Conservation (phyloP, 2,113 vertebrate species). For the Heloderma charlesbogerti region DNA sequence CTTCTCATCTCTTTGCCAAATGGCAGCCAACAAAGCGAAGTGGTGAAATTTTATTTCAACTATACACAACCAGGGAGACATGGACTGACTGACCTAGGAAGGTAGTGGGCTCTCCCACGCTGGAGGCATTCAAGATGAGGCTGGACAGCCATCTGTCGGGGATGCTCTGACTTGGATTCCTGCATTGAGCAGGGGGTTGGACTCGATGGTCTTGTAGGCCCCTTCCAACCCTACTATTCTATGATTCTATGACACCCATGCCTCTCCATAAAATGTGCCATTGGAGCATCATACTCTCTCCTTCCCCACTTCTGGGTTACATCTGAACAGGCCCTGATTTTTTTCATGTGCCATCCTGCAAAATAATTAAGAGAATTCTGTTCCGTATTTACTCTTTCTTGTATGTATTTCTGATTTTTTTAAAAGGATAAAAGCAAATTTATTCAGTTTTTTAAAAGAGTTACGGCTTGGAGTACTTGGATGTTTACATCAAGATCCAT, state of each 20-base stretch:
- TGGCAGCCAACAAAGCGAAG: background rate
- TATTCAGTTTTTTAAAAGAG: background rate
- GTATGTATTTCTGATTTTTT: background rate
- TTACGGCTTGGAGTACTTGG: background rate
- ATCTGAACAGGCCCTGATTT: background rate
- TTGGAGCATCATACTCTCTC: background rate
- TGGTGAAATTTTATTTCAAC: background rate
- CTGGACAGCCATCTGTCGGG: too few species aligned
- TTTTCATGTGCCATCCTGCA: too few species aligned
- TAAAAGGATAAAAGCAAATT: background rate
- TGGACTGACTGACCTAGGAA: background rate
- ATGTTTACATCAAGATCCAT: background rate
- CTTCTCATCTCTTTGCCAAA: background rate
- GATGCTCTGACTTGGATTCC: too few species aligned
- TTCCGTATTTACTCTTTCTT: background rate
- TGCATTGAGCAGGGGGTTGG: too few species aligned
- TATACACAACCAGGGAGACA: background rate
- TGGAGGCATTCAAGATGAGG: too few species aligned
- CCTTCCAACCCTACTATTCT: too few species aligned
- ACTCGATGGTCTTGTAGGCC: too few species aligned
- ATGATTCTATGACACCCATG: too few species aligned
- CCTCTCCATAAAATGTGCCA: background rate
- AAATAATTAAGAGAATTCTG: background rate
- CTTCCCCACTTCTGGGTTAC: background rate
- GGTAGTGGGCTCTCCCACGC: too few species aligned